These are phyloP conservation scores for Gryon sp. DNA, from an alignment of 1,140 invertebrate genomes.

Conservation along the genomic window DNA sequence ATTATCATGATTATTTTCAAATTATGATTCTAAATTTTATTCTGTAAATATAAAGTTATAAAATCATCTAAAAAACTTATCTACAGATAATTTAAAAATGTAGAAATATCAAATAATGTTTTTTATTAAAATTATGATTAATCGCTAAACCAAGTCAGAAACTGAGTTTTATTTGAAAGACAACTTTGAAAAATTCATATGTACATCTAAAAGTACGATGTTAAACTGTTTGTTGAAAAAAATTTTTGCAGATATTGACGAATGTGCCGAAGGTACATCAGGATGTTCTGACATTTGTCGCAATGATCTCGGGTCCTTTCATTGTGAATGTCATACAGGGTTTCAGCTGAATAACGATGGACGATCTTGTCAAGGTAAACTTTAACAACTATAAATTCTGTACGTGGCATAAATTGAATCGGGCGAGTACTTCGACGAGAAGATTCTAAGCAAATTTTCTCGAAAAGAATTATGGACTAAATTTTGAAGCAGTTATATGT, in stretches of 20 bases:
- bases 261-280: slow-evolving; percentile 84
- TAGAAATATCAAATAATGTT: too few relatives aligned
- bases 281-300: slow-evolving; percentile 82
- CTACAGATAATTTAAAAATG: too few relatives aligned
- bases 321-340: slow-evolving; percentile 75
- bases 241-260: slow-evolving; percentile 87
- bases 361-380: slow-evolving; percentile 83
- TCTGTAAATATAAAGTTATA: too few relatives aligned
- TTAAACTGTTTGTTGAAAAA: not conserved
- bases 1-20: too few relatives aligned
- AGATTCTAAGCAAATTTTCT: slow-evolving; percentile 38
- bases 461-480: slow-evolving; percentile 16
- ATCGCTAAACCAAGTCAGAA: too few relatives aligned
- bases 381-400: slow-evolving; percentile 56
- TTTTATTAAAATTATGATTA: too few relatives aligned
- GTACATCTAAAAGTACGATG: not conserved
- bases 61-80: too few relatives aligned
- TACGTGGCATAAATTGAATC: slow-evolving; percentile 50
- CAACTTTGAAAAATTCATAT: too few relatives aligned
- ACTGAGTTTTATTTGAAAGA: too few relatives aligned
- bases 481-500: slow-evolving; percentile 11
- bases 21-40: too few relatives aligned
- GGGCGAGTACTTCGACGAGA: slow-evolving; percentile 9
- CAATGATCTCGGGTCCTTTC: slow-evolving; percentile 79
- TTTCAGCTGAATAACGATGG: slow-evolving; percentile 78